phyloP scores from a whole-genome alignment of 2,113 vertebrate species.

The Glareola pratincola region DNA sequence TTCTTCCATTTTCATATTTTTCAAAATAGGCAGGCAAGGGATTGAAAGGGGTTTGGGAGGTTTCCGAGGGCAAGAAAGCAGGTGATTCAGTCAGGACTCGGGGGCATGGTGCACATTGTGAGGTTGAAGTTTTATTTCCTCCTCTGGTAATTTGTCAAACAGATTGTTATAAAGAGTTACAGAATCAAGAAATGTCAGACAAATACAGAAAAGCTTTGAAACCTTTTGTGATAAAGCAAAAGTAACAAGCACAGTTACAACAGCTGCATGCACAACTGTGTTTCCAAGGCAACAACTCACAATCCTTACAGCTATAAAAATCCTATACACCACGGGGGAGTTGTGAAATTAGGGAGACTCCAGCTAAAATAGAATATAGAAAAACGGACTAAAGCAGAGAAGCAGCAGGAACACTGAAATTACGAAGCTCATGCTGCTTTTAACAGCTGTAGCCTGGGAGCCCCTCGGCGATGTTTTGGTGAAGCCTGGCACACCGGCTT shows the following conservation, averaged over 20 bases:
- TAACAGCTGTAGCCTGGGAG: background rate
- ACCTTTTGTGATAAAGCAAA: constrained; percentile 35
- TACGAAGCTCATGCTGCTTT: background rate
- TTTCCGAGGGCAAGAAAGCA: background rate
- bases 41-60: background rate
- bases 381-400: constrained; percentile 16
- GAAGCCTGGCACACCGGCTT: rapidly evolving
- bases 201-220: constrained; percentile 42
- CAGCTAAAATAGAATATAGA: constrained; percentile 27
- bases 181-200: constrained; percentile 23
- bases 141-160: constrained; percentile 25
- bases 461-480: background rate
- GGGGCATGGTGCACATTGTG: background rate
- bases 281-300: constrained; percentile 62
- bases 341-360: constrained; percentile 41
- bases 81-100: background rate
- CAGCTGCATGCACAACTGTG: constrained; percentile 64
- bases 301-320: constrained; percentile 27
- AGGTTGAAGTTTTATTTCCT: constrained; percentile 15
- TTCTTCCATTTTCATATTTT: background rate
- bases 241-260: constrained; percentile 54
- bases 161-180: constrained; percentile 16
- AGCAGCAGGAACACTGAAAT: constrained; percentile 6
- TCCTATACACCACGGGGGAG: constrained; percentile 25
- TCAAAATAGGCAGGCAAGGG: background rate